Base-by-base conservation (phyloP, 2,888 invertebrate species). In the Orthosia gracilis region DNA sequence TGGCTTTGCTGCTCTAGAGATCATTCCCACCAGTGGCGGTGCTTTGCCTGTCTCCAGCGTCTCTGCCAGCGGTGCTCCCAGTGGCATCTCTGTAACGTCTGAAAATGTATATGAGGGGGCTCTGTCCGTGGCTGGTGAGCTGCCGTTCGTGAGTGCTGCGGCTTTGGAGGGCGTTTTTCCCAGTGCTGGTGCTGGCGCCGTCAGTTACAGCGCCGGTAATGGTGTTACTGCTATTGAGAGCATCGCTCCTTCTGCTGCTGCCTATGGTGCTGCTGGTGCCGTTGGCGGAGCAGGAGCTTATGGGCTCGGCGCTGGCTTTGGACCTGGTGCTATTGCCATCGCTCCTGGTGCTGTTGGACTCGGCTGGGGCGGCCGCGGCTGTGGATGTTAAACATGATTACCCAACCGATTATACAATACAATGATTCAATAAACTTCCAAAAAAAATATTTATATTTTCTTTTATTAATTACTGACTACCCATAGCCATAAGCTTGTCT, bases 31-130 rank as follows among this genome's bases (percentile, higher is more conserved):
- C 49, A 76, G 52, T n/a, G 72, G 82, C 47, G 82, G 84, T 26
- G 75, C 50, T 65, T 63, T 85, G 5, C 73, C 84, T 13, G 69
- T 85, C 31, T 52, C 78, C 72, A 86, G 78, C 31, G 26, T 23
- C 7, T 84, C 83, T 18, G 50, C 67, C 21, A 68, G 74, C n/a
- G 61, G 26, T 26, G 26, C 73, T 31, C 85, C 85, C 26, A 69
- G 26, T n/a, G 85, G 83, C 1, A 62, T 85, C 26, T 76, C 81
- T 17, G 52, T 85, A 17, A 68, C 69, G 0, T 85, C 85, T 59
- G 85, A 85, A 21, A 85, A 85, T 49, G 63, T 69, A 12, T 85
- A 66, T 59, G 81, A 85, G 50, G 84, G 85, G 58, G 13, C 23
- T 31, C 52, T 85, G n/a, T 40, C 67, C 21, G 74, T 75, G 5